These are phyloP conservation scores for Leiothrix lutea DNA, from an alignment of 2,113 vertebrate genomes.

Conservation along the genomic window DNA sequence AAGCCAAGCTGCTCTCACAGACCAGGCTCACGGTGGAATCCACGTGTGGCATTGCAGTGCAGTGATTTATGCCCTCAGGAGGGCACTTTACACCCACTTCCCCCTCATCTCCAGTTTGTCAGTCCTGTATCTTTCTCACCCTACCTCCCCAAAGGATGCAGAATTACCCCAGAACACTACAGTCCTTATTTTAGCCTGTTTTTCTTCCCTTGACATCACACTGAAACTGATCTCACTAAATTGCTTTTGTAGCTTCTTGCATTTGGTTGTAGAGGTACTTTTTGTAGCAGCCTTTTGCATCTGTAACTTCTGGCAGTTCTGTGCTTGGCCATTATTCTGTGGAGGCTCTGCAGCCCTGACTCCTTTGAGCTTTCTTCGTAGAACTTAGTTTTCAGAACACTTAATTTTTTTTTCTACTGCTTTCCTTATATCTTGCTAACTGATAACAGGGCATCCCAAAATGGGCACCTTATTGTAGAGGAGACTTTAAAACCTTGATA, in stretches of 20 bases:
- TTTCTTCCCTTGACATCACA: background rate
- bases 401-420: background rate
- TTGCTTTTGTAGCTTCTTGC: background rate
- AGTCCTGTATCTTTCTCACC: background rate
- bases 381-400: background rate
- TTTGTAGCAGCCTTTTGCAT: background rate
- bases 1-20: background rate
- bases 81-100: background rate
- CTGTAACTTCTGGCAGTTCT: background rate
- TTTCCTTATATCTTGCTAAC: background rate
- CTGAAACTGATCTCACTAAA: background rate
- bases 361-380: background rate
- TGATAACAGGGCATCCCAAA: background rate
- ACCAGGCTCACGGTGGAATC: background rate
- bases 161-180: rapidly evolving
- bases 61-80: background rate
- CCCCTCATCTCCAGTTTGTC: background rate
- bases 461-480: background rate
- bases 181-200: background rate
- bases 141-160: background rate
- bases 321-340: background rate
- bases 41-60: background rate
- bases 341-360: background rate
- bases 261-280: background rate
- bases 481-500: background rate